phyloP scores from a whole-genome alignment of 2,888 invertebrate species.

The Linyphia triangularis region DNA sequence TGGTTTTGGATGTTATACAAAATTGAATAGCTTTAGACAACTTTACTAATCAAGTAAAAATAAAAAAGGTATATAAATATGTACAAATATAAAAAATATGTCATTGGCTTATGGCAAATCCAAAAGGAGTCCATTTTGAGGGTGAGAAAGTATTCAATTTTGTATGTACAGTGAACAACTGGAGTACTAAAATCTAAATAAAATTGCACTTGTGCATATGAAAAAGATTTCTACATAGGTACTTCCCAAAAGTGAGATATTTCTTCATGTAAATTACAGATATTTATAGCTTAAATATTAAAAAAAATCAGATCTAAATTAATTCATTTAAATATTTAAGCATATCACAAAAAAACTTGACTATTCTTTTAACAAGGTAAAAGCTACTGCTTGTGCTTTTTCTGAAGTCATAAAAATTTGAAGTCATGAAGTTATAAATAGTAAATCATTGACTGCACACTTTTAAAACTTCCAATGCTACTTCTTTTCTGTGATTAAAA shows the following conservation, averaged over 20 bases:
- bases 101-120: not conserved
- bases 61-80: slow-evolving; percentile 1
- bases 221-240: not conserved
- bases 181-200: not conserved
- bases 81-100: not conserved
- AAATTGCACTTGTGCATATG: slow-evolving; percentile 1
- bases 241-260: not conserved
- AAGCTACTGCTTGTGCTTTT: slow-evolving; percentile 9
- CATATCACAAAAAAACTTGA: slow-evolving; percentile 34
- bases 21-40: not conserved
- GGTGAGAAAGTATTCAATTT: slow-evolving; percentile 3
- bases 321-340: not conserved
- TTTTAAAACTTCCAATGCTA: not conserved
- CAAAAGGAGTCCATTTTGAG: not conserved
- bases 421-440: too few species aligned
- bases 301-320: slow-evolving; percentile 43
- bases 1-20: not conserved
- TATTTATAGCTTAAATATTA: not conserved
- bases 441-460: not conserved
- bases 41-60: not conserved
- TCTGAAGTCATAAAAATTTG: not conserved
- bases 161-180: not conserved
- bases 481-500: not conserved
- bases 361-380: not conserved
- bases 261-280: not conserved